A percentile compares a stretch with the other conserved stretches of the same genome.
Evolutionary conservation across 2,797 vertebrate genomes (phyloP).

Genomic region (Chloroceryle inda): DNA sequence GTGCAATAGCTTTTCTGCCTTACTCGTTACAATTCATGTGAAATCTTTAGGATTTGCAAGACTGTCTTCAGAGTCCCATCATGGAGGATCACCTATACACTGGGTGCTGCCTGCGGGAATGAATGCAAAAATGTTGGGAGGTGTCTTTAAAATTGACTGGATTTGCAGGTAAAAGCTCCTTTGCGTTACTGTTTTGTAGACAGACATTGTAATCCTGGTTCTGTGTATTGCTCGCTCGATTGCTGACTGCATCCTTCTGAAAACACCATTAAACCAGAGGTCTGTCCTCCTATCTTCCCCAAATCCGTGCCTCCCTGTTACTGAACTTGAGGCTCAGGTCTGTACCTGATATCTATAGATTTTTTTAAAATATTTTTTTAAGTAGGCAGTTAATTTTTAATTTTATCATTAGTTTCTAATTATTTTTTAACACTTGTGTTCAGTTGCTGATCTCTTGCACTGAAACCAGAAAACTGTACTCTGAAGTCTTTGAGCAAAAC

Average conservation of each 20-base stretch:
- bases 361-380: background rate
- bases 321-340: background rate
- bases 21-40: conserved; percentile 15
- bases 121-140: conserved; percentile 99
- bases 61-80: conserved; percentile 94
- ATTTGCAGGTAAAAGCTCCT: conserved; percentile 90
- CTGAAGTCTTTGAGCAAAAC: background rate
- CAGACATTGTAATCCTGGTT: background rate
- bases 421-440: background rate
- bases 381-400: background rate
- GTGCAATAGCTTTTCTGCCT: background rate
- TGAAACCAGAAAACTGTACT: background rate
- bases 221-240: rapidly evolving
- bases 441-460: background rate
- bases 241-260: background rate
- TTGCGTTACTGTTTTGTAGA: background rate
- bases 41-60: conserved; percentile 90
- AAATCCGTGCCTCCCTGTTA: background rate
- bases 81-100: conserved; percentile 97
- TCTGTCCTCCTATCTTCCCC: background rate
- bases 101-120: conserved; percentile 98
- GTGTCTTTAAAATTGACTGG: conserved; percentile 99
- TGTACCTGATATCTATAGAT: background rate
- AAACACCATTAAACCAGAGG: background rate
- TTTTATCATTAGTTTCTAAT: background rate